Conservation (phyloP, 2,113 vertebrate species). For the Corythaeola cristata region DNA sequence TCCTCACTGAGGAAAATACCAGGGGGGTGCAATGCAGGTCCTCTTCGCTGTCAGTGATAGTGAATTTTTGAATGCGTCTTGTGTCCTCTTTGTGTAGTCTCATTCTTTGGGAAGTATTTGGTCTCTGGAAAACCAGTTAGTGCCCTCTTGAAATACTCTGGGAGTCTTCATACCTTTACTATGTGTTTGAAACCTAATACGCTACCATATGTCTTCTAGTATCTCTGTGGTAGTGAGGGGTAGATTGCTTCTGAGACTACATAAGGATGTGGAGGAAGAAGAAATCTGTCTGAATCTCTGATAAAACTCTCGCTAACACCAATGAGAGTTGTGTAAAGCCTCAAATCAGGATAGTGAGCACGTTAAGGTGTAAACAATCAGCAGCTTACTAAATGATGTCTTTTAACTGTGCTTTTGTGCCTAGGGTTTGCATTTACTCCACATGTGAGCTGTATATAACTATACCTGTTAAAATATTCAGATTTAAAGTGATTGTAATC, state of each 20-base stretch:
- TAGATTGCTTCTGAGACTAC: not conserved
- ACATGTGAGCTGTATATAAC: not conserved
- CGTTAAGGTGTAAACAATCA: not conserved
- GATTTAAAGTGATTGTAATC: not conserved
- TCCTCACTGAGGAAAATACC: not conserved
- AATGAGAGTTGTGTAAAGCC: not conserved
- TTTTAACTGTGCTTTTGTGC: not conserved
- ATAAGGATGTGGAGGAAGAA: not conserved
- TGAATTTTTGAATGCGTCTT: not conserved
- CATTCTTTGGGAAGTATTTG: not conserved
- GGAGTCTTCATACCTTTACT: not conserved
- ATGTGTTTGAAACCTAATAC: not conserved
- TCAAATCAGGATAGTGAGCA: not conserved
- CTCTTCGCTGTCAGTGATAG: not conserved
- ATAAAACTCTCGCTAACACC: not conserved
- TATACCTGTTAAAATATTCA: not conserved
- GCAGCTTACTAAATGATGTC: not conserved
- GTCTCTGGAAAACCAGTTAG: not conserved
- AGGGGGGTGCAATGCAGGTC: not conserved
- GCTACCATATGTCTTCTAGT: not conserved
- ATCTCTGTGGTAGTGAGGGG: not conserved
- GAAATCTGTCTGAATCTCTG: not conserved
- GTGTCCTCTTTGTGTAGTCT: not conserved
- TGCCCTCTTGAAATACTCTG: not conserved
- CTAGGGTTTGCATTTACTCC: not conserved